Percentiles rank a stretch among this genome's conserved stretches.
phyloP scores from a whole-genome alignment of 2,113 vertebrate species.

The Thamnaconus septentrionalis region DNA sequence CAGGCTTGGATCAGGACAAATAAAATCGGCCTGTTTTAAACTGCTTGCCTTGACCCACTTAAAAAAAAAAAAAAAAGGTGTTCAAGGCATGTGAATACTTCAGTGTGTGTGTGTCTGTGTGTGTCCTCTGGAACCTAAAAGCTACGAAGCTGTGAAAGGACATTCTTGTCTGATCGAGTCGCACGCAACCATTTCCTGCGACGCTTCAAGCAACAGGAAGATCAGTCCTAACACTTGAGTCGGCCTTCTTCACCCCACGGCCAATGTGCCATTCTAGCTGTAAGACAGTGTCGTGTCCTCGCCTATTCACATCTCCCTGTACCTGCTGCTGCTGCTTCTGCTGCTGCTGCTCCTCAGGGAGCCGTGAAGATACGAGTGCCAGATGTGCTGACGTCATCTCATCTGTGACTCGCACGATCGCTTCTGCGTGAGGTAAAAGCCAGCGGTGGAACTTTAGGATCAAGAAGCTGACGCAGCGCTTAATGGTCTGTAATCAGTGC shows the following conservation, averaged over 20 bases:
- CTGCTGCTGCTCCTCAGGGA: neutral
- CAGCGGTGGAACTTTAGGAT: constrained; percentile 40
- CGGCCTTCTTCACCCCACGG: neutral
- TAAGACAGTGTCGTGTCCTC: constrained; percentile 13
- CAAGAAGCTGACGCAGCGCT: constrained; percentile 29
- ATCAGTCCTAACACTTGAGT: too few relatives aligned
- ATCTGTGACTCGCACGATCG: constrained; percentile 35
- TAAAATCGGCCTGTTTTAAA: too few relatives aligned
- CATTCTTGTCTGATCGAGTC: too few relatives aligned
- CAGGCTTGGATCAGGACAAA: too few relatives aligned
- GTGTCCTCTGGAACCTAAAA: neutral
- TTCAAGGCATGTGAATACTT: too few relatives aligned
- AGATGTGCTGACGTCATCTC: constrained; percentile 73
- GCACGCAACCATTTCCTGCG: too few relatives aligned
- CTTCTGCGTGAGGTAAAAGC: constrained; percentile 22
- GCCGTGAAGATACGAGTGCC: constrained; percentile 49
- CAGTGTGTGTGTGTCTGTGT: neutral
- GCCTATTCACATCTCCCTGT: constrained; percentile 31
- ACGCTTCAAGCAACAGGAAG: too few relatives aligned
- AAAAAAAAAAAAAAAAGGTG: too few relatives aligned
- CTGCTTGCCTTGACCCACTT: too few relatives aligned
- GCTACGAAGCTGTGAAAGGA: too few relatives aligned
- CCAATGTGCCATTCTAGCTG: neutral
- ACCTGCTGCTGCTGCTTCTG: constrained; percentile 24
- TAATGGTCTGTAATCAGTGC: constrained; percentile 52